Conservation (phyloP, 1,140 invertebrate genomes). For the Heliconius hermathena region DNA sequence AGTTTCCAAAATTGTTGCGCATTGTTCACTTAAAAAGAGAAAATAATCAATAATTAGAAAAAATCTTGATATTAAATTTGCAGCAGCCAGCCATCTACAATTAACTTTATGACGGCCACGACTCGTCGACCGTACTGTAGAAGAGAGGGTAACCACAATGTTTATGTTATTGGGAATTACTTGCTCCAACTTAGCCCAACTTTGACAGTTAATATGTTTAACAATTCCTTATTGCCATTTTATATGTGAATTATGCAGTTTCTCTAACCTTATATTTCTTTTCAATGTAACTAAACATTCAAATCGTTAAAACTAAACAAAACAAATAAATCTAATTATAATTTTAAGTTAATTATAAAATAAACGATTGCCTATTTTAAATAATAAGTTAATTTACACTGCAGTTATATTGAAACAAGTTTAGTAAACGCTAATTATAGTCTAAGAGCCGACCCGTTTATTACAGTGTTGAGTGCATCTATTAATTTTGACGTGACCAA, state of each 20-base stretch:
- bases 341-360: background rate
- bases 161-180: background rate
- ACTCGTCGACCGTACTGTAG: background rate
- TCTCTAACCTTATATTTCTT: background rate
- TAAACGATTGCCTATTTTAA: background rate
- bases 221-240: background rate
- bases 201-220: background rate
- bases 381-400: background rate
- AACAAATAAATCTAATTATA: background rate
- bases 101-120: too few species aligned
- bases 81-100: too few species aligned
- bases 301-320: background rate
- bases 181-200: background rate
- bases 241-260: background rate
- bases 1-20: too few species aligned
- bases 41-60: too few species aligned
- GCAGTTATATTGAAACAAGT: constrained; percentile 6
- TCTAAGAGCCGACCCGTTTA: background rate
- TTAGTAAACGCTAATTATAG: background rate
- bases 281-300: background rate
- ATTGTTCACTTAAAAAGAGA: too few species aligned
- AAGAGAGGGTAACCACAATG: background rate
- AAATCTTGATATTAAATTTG: too few species aligned
- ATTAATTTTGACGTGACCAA: background rate
- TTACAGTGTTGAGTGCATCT: background rate